Evolutionary conservation across 2,797 vertebrate genomes (phyloP), one percentile per base, ranked within the genome.

Genomic region (Bradypodion pumilum): DNA sequence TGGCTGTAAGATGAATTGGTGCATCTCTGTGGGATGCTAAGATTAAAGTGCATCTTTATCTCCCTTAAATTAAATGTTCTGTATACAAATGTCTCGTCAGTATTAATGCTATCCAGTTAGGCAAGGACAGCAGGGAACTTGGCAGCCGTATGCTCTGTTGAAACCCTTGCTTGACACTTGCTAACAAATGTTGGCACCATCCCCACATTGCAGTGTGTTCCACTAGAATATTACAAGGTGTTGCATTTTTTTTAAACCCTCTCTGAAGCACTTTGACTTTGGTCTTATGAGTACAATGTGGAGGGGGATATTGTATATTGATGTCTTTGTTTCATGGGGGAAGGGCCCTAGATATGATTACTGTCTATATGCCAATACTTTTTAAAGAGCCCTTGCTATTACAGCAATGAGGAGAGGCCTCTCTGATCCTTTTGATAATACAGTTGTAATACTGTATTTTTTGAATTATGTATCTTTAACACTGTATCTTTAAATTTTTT

Each of bases 201-300:
- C 49, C 23, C 32, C 15, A 29, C 9, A 65, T 65, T 74, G 35
- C 70, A 85, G 73, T 85, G 74, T 68, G 77, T 80, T 85, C 59
- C 35, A 68, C 29, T 27, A 60, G 66, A 56, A 68, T 85, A 62
- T 59, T 56, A 16, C 52, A 56, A 56, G 77, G 62, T 44, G 21
- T 42, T 23, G 12, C 9, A 9, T 70, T 42, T 70, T 40, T 16
- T 15, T 63, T 49, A 74, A 42, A n/a, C n/a, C n/a, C n/a, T n/a
- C n/a, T n/a, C n/a, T n/a, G n/a, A n/a, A n/a, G n/a, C n/a, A n/a
- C n/a, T n/a, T n/a, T n/a, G n/a, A n/a, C n/a, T n/a, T n/a, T n/a
- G 60, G 32, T 49, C 59, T 78, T 74, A 27, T 79, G 16, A 65
- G 29, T 79, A 65, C 37, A 13, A 63, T 25, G 52, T 21, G 29